Percentiles rank a stretch among this genome's conserved stretches.
phyloP scores from a whole-genome alignment of 2,113 vertebrate genomes.

The Otus sunia region DNA sequence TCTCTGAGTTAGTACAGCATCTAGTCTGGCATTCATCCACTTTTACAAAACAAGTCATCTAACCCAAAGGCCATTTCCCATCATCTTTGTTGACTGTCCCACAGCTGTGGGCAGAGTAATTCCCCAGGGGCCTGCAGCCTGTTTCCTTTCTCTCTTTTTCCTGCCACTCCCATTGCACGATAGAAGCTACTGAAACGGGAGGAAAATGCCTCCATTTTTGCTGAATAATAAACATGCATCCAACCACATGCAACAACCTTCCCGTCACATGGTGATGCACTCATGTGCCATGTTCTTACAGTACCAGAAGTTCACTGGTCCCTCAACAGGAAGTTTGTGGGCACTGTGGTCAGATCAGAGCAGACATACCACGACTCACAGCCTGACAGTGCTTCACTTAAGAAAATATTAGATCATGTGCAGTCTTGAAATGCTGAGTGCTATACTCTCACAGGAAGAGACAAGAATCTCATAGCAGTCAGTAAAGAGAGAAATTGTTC shows the following conservation, averaged over 20 bases:
- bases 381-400: neutral
- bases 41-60: neutral
- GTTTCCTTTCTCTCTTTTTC: neutral
- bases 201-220: neutral
- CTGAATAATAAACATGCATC: neutral
- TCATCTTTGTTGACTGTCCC: neutral
- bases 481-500: neutral
- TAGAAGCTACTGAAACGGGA: neutral
- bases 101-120: neutral
- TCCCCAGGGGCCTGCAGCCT: neutral
- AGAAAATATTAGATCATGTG: neutral
- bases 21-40: neutral
- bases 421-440: neutral
- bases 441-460: neutral
- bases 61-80: neutral
- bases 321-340: neutral
- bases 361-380: neutral
- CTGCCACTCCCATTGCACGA: neutral
- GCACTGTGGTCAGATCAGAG: neutral
- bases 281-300: neutral
- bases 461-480: neutral
- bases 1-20: neutral
- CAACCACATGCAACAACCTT: neutral
- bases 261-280: rapidly evolving
- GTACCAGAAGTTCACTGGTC: neutral